Evolutionary conservation across 2,888 invertebrate genomes (phyloP), one percentile per base, ranked within the genome.

Genomic region (Acanthopleura granulata): DNA sequence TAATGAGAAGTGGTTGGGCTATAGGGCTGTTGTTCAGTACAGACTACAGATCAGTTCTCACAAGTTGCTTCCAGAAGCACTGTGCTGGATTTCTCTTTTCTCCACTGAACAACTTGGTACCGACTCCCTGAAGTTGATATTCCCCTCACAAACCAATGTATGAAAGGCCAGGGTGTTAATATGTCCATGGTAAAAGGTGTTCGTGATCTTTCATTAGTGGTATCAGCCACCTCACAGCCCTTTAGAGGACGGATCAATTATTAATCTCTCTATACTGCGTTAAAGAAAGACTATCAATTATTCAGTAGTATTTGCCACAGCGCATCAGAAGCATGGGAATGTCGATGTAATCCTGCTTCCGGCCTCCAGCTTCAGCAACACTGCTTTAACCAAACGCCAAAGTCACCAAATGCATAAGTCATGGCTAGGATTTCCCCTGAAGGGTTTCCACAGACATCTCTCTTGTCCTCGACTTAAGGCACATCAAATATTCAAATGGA

Each of bases 251-350:
- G 22, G 66, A 66, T 66, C 66, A 66, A 66, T 66, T 66, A 66
- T 66, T 66, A 66, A 66, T 66, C 25, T 66, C 16, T 15, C 66
- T 66, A 66, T 66, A 27, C 66, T 66, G 25, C 6, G 66, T 66
- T 66, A 27, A 66, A 25, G 66, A 27, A 27, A 66, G 66, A 27
- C 66, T 66, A 66, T 66, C 66, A 66, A 66, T 66, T 66, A 66
- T 66, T 66, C 66, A 66, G 66, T 15, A 25, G 66, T 66, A 66
- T 66, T 66, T 66, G 66, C 66, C 66, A 66, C 66, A 27, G 66
- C 66, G 25, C 29, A 66, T 66, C 66, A 27, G 22, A 18, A 27
- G 66, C 66, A 66, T 22, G 29, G 66, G 66, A 66, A 22, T 27
- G 66, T 27, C 29, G 29, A 25, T 15, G 29, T 66, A 66, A 66